Base-by-base conservation (phyloP, 1,140 invertebrate species). In the Meloidogyne chitwoodi region DNA sequence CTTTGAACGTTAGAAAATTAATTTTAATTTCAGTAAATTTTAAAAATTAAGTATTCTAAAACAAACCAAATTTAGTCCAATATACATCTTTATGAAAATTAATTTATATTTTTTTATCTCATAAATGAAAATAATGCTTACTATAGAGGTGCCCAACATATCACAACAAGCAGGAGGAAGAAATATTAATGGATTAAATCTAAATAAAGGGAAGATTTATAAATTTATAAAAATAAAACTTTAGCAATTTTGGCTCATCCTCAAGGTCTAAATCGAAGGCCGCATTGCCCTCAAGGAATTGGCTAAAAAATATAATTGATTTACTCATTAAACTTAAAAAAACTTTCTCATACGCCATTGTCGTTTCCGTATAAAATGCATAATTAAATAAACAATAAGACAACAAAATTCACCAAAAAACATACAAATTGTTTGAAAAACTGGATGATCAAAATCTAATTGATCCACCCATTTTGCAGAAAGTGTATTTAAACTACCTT, bases 51-150 rank as follows among this genome's bases (percentile, higher is more conserved):
- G 3, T 48, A 48, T 19, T 48, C 19, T 19, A 48, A 56, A 56
- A 56, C 48, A 2, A 56, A 56, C 48, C 48, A 98, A 88, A 83
- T 91, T 95, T 22, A 98, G 89, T 11, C 93, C 94, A 67, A 96
- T 90, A 79, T 96, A 94, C 92, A 95, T 93, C 56, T 81, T 38
- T 14, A 10, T 19, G 26, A 44, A 44, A 24, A 62, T 22, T 3
- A 44, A 63, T 34, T 34, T 10, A 71, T n/a, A n/a, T 24, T 34
- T 24, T n/a, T 29, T 63, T 65, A 19, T 11, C 6, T n/a, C n/a
- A n/a, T n/a, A 12, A 38, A 68, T 8, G 34, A 65, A 73, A 73
- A 34, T 48, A 27, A 14, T 8, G 1, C 19, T 34, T 48, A 68
- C 71, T 1, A 56, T 63, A n/a, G 38, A 84, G 1, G 85, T 86